Conservation (phyloP, 2,888 invertebrate genomes). For the Melinaea menophilus region DNA sequence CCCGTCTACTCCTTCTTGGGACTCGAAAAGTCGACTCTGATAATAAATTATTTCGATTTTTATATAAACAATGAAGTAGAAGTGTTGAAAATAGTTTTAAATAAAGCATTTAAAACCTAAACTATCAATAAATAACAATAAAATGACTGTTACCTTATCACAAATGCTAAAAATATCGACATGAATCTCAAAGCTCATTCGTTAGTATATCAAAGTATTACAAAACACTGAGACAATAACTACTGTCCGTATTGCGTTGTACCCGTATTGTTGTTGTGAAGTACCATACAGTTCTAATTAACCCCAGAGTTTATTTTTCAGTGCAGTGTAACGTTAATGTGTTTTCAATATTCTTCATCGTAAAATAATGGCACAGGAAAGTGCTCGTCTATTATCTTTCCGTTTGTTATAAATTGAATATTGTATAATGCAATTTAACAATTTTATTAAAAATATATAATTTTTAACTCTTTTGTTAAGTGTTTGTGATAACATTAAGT, state of each 20-base stretch:
- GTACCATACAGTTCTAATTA: slow-evolving; percentile 25
- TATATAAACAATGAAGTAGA: no score
- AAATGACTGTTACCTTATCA: background rate
- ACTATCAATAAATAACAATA: background rate
- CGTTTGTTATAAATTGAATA: slow-evolving; percentile 6
- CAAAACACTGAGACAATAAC: slow-evolving; percentile 3
- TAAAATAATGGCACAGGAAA: slow-evolving; percentile 16
- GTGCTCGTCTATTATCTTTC: slow-evolving; percentile 14
- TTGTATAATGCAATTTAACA: slow-evolving; percentile 10
- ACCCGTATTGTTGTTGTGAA: slow-evolving; percentile 11
- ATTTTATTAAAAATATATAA: background rate
- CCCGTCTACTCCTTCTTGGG: no score
- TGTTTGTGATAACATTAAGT: no score
- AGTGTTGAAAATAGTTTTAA: no score
- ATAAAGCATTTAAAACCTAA: background rate
- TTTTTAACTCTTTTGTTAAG: background rate
- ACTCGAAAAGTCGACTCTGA: no score
- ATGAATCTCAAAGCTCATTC: background rate
- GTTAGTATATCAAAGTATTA: background rate
- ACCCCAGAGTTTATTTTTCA: slow-evolving; percentile 18
- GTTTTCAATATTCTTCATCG: slow-evolving; percentile 22
- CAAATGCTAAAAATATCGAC: background rate
- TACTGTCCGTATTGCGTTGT: slow-evolving; percentile 6
- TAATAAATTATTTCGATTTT: no score
- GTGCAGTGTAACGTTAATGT: slow-evolving; percentile 21